A percentile compares a stretch with the other conserved stretches of the same genome.
Conservation (phyloP, 92 coral and sea anemone species). For the Zoanthus sociatus region DNA sequence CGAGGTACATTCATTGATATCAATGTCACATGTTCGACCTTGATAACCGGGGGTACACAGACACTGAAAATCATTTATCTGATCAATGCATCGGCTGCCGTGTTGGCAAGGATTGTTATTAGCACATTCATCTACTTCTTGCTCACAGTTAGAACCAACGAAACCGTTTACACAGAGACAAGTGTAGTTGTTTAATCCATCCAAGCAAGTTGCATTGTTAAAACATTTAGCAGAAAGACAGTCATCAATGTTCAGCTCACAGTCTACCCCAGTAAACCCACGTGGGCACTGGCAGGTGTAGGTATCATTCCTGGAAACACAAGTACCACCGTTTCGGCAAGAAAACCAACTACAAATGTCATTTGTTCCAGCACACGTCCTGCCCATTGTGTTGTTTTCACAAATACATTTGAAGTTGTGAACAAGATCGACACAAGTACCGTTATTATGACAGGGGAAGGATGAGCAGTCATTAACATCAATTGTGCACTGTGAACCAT, state of each 20-base stretch:
- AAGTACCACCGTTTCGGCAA: slow-evolving; percentile 77
- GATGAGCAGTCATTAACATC: slow-evolving; percentile 73
- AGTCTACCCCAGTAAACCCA: slow-evolving; percentile 80
- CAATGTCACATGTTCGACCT: slow-evolving; percentile 84
- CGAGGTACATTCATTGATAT: slow-evolving; percentile 80
- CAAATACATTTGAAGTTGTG: slow-evolving; percentile 78
- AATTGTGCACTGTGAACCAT: slow-evolving; percentile 57
- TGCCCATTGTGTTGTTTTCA: slow-evolving; percentile 51
- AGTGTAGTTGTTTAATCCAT: slow-evolving; percentile 70
- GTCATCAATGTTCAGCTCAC: slow-evolving; percentile 76
- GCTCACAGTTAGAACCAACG: slow-evolving; percentile 69
- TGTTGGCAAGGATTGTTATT: slow-evolving; percentile 63
- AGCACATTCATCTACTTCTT: slow-evolving; percentile 67
- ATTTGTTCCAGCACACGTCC: slow-evolving; percentile 71
- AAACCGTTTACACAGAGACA: slow-evolving; percentile 74
- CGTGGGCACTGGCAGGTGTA: slow-evolving; percentile 70
- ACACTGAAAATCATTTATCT: slow-evolving; percentile 77
- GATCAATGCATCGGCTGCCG: slow-evolving; percentile 73
- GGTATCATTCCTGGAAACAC: slow-evolving; percentile 65
- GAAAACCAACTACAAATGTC: slow-evolving; percentile 66
- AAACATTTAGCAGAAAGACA: slow-evolving; percentile 72
- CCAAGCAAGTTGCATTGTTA: slow-evolving; percentile 81
- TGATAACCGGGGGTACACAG: slow-evolving; percentile 77
- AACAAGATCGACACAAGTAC: slow-evolving; percentile 72
- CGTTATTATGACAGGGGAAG: slow-evolving; percentile 64